Conservation (phyloP, 2,113 vertebrate genomes). For the Equus quagga region DNA sequence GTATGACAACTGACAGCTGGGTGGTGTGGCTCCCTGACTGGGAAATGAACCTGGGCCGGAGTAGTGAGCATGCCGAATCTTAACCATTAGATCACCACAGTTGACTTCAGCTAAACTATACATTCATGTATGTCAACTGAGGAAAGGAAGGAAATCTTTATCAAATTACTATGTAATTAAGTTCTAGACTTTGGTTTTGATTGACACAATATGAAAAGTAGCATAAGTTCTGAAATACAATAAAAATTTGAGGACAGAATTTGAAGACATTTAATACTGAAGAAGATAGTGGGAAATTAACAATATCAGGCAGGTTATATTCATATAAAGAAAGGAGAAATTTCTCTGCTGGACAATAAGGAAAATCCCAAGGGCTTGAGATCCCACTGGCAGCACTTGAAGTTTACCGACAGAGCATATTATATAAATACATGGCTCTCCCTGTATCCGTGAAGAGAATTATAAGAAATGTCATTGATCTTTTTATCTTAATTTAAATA, state of each 20-base stretch:
- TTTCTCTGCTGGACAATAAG: neutral
- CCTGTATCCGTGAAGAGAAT: neutral
- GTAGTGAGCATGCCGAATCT: too few species aligned
- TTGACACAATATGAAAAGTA: neutral
- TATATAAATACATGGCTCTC: neutral
- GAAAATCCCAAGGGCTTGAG: neutral
- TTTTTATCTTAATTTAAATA: slow-evolving; percentile 14
- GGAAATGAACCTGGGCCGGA: too few species aligned
- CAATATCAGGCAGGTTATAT: neutral
- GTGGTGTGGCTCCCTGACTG: too few species aligned
- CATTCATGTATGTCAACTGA: neutral
- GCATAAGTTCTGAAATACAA: neutral
- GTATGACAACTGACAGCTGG: too few species aligned
- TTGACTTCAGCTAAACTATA: neutral
- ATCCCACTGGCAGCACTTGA: neutral
- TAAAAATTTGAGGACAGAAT: slow-evolving; percentile 16
- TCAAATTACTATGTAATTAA: slow-evolving; percentile 34
- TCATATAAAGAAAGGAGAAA: neutral
- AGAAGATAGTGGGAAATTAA: neutral
- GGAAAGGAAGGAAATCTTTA: neutral
- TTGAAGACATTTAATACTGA: neutral
- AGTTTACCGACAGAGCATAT: neutral
- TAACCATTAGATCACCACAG: too few species aligned
- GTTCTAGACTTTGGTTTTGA: neutral
- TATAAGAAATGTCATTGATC: neutral